These are phyloP conservation scores for Elephantulus edwardii DNA, from an alignment of 2,113 vertebrate genomes.

Conservation along the genomic window DNA sequence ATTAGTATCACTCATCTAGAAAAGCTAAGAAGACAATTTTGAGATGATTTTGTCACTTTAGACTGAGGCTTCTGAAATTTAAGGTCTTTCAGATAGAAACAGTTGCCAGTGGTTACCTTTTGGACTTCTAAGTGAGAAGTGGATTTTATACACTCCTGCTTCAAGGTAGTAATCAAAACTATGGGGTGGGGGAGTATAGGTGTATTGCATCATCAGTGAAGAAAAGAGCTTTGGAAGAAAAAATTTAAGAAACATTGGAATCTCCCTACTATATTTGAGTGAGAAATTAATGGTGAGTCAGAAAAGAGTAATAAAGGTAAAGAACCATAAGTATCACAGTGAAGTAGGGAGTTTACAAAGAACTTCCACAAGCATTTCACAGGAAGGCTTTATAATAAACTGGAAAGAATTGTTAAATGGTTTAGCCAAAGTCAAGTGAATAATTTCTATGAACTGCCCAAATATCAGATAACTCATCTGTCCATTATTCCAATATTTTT, in stretches of 20 bases:
- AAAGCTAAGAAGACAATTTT: background rate
- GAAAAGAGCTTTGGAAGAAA: background rate
- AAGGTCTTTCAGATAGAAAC: background rate
- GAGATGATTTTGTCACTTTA: background rate
- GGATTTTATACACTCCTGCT: background rate
- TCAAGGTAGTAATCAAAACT: background rate
- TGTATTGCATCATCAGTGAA: background rate
- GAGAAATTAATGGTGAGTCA: no score
- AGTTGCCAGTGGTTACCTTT: background rate
- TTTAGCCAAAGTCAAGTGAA: background rate
- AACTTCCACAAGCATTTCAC: background rate
- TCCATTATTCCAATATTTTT: background rate
- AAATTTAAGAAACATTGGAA: background rate
- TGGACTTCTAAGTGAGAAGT: background rate
- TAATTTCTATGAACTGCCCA: background rate
- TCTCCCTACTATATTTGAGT: background rate
- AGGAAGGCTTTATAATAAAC: background rate
- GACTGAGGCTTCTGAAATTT: background rate
- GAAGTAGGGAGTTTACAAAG: background rate
- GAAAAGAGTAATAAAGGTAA: background rate
- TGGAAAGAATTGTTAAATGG: background rate
- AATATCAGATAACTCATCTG: background rate
- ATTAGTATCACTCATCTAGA: background rate
- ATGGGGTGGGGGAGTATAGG: no score
- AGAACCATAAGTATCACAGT: background rate